Base-by-base conservation (phyloP, 2,888 invertebrate genomes). In the Oscheius sp. region DNA sequence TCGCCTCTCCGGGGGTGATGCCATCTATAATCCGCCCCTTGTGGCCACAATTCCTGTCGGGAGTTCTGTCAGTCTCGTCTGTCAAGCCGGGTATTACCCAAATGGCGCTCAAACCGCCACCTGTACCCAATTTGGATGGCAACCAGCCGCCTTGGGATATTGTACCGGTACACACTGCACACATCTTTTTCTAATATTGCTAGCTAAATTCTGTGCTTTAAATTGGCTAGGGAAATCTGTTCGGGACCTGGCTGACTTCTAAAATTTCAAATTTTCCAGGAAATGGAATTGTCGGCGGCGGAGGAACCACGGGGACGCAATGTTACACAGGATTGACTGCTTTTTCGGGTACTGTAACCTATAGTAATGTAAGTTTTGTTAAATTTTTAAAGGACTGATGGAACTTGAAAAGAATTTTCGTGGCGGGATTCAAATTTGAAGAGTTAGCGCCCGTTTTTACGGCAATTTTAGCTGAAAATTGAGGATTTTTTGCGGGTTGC, bases 121-220 rank as follows among this genome's bases (percentile, higher is more conserved):
- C 35, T 81, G 81, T 56, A 81, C 81, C 12, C 25, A 70, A 1
- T n/a, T 29, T 16, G 78, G 77, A 63, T 81, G 81, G 81, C 70
- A 74, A 25, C 81, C 81, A 9, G 64, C 63, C 27, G 43, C 55
- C 46, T 52, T 81, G 21, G 81, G 81, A 43, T 70, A 64, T 68
- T 80, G 80, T 74, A 29, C 27, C 18, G 66, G 66, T 66, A 66
- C 56, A 72, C 2, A n/a, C 6, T 7, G 23, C 21, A 35, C 9
- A 61, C 41, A 49, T 9, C 46, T 43, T 23, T n/a, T n/a, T n/a
- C n/a, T n/a, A n/a, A n/a, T 63, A 46, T 12, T 45, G 18, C 16
- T 9, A 16, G 43, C 41, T 23, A 45, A 61, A 46, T 43, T 25
- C 16, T 21, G 18, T 61, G 61, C 41, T 43, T 61, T n/a, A 18